Base-by-base conservation (phyloP, 2,888 invertebrate genomes). In the Kuschelorhynchus macadamiae region DNA sequence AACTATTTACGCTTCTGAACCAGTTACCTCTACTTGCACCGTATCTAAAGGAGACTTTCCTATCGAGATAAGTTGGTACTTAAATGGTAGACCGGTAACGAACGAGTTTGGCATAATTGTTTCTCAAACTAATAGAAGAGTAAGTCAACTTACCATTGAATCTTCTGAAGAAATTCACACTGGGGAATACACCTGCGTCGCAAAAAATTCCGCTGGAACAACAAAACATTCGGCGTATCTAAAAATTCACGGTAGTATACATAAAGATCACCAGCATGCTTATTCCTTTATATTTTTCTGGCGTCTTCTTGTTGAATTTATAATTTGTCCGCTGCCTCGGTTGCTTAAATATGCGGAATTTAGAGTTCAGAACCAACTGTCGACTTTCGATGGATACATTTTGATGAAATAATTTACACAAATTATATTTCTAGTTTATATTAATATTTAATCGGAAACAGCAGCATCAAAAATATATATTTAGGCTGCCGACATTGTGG, bases 131-230 rank as follows among this genome's bases (percentile, higher is more conserved):
- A 67, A 67, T 33, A 78, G 73, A 65, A 84, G 84, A 75, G 85
- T 87, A 71, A 88, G 88, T 79, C 86, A 88, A 69, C 81, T 90
- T 71, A 88, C 87, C 75, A 89, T 90, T 71, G 88, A 89, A 75
- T 86, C 87, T n/a, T 88, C 89, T 12, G 86, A 87, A 63, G 87
- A 87, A 49, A 84, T 88, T 74, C 91, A 93, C 81, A 87, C 89
- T 49, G 93, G 93, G 69, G 89, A 88, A 81, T 94, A 93, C 82
- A 91, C 91, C 49, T 94, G 93, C 84, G 87, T 87, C 75, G 92
- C 91, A 53, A 87, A 87, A 72, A 93, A 92, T 84, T 81, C 82
- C 71, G 91, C 90, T 81, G 91, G 92, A 69, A 86, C 84, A 78
- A 86, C 88, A 72, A 88, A 87, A 77, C 88, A 88, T 84, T 88